These are phyloP conservation scores for Callyntrura sp. DNA, from an alignment of 2,888 invertebrate species.

Conservation along the genomic window DNA sequence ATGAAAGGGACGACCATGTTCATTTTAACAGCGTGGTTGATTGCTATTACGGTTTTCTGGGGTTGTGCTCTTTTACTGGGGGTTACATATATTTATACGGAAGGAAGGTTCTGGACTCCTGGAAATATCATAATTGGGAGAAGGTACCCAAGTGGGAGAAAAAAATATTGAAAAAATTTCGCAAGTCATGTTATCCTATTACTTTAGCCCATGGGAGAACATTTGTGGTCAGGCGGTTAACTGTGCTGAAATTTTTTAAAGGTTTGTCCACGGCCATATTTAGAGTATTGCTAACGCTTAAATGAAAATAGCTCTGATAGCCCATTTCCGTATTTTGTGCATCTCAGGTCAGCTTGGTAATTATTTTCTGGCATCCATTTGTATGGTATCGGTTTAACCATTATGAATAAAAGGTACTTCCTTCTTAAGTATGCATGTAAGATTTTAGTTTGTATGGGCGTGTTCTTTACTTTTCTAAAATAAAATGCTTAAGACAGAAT, in stretches of 20 bases:
- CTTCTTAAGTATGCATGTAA: too few species aligned
- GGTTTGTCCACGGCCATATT: not conserved
- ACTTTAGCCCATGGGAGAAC: constrained; percentile 18
- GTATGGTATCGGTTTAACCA: too few species aligned
- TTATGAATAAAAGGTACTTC: too few species aligned
- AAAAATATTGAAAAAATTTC: constrained; percentile 46
- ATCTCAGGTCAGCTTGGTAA: too few species aligned
- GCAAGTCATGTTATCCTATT: constrained; percentile 36
- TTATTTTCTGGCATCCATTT: too few species aligned
- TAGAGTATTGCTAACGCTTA: constrained; percentile 28
- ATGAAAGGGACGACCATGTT: not conserved
- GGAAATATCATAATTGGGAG: constrained; percentile 50
- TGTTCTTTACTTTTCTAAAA: too few species aligned
- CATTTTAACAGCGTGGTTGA: not conserved
- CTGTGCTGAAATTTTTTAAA: constrained; percentile 33
- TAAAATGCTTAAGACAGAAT: too few species aligned
- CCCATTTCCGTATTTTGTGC: too few species aligned
- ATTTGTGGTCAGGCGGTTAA: constrained; percentile 6
- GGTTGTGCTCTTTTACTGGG: constrained; percentile 8
- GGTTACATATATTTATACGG: constrained; percentile 25
- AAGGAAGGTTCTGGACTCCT: constrained; percentile 2
- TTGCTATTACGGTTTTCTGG: not conserved
- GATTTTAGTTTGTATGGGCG: too few species aligned
- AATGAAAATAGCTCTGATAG: too few species aligned
- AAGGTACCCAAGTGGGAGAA: not conserved